These are phyloP conservation scores for Acanthornis magna DNA, from an alignment of 2,797 vertebrate species.

Conservation along the genomic window DNA sequence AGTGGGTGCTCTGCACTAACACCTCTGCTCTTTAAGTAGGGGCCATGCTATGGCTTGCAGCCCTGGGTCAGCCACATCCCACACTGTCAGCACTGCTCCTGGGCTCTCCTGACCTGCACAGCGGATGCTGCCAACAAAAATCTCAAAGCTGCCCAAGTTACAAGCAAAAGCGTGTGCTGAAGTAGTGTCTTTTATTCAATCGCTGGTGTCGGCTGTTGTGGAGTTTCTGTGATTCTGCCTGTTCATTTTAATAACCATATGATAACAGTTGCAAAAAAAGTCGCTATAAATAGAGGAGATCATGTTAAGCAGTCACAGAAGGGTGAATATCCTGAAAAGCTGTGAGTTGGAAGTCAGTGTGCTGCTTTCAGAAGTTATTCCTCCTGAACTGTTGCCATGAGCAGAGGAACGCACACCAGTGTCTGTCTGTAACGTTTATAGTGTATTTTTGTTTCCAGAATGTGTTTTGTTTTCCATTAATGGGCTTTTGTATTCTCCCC, in stretches of 20 bases:
- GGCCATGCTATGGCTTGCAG: background rate
- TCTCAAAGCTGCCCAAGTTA: background rate
- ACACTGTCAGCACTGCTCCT: background rate
- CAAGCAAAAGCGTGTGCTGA: background rate
- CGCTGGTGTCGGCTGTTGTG: accelerated
- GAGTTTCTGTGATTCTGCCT: background rate
- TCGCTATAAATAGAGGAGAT: background rate
- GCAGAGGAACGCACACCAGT: background rate
- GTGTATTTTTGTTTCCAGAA: background rate
- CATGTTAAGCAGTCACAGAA: background rate
- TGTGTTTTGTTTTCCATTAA: background rate
- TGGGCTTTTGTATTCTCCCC: background rate
- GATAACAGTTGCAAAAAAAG: background rate
- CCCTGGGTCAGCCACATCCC: background rate
- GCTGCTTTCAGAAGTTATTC: background rate
- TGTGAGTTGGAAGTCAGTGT: background rate
- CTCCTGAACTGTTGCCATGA: background rate
- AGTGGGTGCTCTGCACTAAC: accelerated
- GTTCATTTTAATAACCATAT: background rate
- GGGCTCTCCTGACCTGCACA: background rate
- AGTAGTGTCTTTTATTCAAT: background rate
- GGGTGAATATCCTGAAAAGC: background rate
- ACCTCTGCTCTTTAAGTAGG: background rate
- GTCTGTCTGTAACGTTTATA: background rate
- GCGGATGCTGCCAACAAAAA: background rate